Conservation (phyloP, 1,140 invertebrate genomes). For the Drosophila kikkawai region DNA sequence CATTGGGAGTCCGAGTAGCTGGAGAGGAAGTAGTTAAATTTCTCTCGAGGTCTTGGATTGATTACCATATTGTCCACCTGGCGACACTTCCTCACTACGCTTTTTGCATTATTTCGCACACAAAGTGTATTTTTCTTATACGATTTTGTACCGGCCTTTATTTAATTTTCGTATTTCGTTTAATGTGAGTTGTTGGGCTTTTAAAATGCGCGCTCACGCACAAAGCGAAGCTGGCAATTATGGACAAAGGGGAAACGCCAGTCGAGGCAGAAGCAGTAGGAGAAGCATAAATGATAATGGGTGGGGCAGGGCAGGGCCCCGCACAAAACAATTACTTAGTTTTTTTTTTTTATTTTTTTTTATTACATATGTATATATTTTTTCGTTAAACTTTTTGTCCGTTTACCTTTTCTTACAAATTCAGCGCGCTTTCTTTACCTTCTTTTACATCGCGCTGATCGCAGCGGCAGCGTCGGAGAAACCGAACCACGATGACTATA, state of each 20-base stretch:
- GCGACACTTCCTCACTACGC: constrained; percentile 70
- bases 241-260: constrained; percentile 48
- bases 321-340: constrained; percentile 66
- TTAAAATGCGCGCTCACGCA: constrained; percentile 62
- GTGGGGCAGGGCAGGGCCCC: constrained; percentile 45
- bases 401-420: constrained; percentile 64
- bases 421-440: constrained; percentile 72
- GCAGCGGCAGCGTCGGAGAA: constrained; percentile 40
- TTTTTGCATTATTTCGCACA: constrained; percentile 61
- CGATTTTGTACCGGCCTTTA: constrained; percentile 10
- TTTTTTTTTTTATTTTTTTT: constrained; percentile 29
- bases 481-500: constrained; percentile 28
- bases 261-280: constrained; percentile 6
- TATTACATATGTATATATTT: constrained; percentile 26
- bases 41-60: constrained; percentile 24
- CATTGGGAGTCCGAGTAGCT: not conserved
- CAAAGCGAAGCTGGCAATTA: constrained; percentile 55
- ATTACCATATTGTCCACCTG: constrained; percentile 54
- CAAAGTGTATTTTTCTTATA: constrained; percentile 22
- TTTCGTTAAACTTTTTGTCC: constrained; percentile 32
- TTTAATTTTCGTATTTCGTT: constrained; percentile 44
- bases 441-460: constrained; percentile 26
- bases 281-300: constrained; percentile 63
- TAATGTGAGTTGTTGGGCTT: constrained; percentile 48
- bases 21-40: constrained; percentile 43